These are phyloP conservation scores for Heterodera carotae DNA, from an alignment of 1,140 invertebrate genomes.

Conservation along the genomic window DNA sequence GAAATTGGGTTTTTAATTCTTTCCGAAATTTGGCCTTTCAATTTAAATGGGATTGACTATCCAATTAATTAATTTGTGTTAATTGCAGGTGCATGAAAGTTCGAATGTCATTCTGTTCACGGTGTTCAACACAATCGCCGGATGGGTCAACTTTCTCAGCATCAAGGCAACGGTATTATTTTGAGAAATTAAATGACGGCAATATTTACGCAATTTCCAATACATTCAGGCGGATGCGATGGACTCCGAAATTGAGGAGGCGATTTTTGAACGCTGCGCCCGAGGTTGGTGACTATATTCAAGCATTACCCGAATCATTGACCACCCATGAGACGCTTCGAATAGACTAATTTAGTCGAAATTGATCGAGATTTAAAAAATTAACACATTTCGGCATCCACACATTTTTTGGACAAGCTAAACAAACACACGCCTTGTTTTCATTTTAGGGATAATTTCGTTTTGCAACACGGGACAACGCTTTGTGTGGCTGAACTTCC, in stretches of 20 bases:
- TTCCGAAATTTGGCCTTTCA: too few relatives aligned
- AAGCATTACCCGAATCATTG: too few relatives aligned
- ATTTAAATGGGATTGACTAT: too few relatives aligned
- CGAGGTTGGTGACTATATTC: neutral
- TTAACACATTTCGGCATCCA: too few relatives aligned
- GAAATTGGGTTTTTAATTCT: too few relatives aligned
- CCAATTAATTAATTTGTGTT: too few relatives aligned
- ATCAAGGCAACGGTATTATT: constrained; percentile 24
- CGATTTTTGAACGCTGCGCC: neutral
- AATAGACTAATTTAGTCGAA: too few relatives aligned
- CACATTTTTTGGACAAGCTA: too few relatives aligned
- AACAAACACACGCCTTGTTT: too few relatives aligned
- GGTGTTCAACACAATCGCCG: constrained; percentile 39
- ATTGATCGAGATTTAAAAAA: too few relatives aligned
- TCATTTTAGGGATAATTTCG: constrained; percentile 19
- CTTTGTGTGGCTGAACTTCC: constrained; percentile 39
- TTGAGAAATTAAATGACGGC: constrained; percentile 21
- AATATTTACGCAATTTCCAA: too few relatives aligned
- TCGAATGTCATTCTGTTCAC: constrained; percentile 38
- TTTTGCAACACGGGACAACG: constrained; percentile 36
- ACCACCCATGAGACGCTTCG: too few relatives aligned
- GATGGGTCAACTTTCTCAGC: constrained; percentile 32
- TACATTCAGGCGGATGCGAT: neutral
- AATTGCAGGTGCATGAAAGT: constrained; percentile 25
- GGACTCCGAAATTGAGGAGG: neutral